Evolutionary conservation across 2,888 invertebrate species (phyloP).

Genomic region (Drosophila meridiana): DNA sequence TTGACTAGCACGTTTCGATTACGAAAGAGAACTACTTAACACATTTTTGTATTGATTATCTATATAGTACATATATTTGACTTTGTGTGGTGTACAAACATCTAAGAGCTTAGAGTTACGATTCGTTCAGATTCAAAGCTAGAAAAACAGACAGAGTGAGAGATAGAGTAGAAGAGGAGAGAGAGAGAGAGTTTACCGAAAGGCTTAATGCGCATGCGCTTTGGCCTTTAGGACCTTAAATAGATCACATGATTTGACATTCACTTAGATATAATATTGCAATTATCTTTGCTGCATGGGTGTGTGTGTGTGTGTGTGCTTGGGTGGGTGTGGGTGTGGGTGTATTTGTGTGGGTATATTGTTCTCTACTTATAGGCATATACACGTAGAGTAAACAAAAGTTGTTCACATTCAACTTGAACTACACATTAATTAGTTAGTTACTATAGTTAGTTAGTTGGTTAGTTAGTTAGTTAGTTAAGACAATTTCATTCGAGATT

Average conservation of each 20-base stretch:
- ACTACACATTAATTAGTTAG: conserved; percentile 32
- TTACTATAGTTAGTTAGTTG: conserved; percentile 18
- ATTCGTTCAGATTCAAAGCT: conserved; percentile 37
- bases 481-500: conserved; percentile 17
- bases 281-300: conserved; percentile 58
- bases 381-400: conserved; percentile 54
- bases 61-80: conserved; percentile 28
- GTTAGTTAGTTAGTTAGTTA: conserved; percentile 10
- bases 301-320: conserved; percentile 22
- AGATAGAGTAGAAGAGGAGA: conserved; percentile 8
- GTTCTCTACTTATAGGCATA: conserved; percentile 51
- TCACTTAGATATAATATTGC: conserved; percentile 81
- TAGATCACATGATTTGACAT: conserved; percentile 85
- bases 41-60: conserved; percentile 34
- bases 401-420: conserved; percentile 26
- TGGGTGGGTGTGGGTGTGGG: conserved; percentile 10
- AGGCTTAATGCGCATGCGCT: conserved; percentile 58
- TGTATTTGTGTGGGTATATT: conserved; percentile 9
- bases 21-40: conserved; percentile 42
- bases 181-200: conserved; percentile 56
- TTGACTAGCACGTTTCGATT: conserved; percentile 69
- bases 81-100: conserved; percentile 37
- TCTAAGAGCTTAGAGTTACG: conserved; percentile 53
- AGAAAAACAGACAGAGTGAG: neutral
- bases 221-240: conserved; percentile 81